Conservation (phyloP, 2,113 vertebrate genomes). For the Procavia capensis region DNA sequence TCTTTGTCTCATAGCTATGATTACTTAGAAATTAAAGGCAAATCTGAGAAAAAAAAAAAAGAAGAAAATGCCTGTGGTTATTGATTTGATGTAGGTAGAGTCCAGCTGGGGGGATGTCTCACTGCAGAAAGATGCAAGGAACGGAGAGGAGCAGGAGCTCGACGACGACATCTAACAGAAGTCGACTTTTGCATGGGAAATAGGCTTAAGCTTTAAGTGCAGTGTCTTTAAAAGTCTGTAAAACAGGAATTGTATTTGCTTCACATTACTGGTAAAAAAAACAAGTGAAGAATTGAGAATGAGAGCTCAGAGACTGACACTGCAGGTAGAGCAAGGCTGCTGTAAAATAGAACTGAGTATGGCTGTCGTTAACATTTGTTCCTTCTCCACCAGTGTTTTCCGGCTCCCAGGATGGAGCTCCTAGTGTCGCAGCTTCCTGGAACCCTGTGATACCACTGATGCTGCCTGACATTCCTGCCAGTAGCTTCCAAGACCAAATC, state of each 20-base stretch:
- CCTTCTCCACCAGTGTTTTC: slow-evolving; percentile 14
- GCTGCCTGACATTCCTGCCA: not conserved
- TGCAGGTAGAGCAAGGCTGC: not conserved
- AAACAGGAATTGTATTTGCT: not conserved
- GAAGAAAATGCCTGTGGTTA: not conserved
- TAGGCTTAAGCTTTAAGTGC: not conserved
- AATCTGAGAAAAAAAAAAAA: not conserved
- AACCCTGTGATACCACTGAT: not conserved
- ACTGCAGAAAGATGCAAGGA: not conserved
- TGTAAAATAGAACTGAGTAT: not conserved
- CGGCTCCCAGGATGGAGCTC: not conserved
- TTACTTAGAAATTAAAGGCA: not conserved
- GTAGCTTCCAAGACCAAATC: not conserved
- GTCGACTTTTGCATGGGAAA: not conserved
- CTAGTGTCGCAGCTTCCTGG: slow-evolving; percentile 25
- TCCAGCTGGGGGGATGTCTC: not conserved
- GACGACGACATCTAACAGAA: not conserved
- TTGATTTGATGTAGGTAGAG: not conserved
- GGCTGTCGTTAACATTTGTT: not conserved
- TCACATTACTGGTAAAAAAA: not conserved
- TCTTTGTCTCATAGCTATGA: not conserved
- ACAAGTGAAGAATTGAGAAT: not conserved
- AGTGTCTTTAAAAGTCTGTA: not conserved
- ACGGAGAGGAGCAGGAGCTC: not conserved
- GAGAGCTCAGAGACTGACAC: not conserved